Evolutionary conservation across 2,797 vertebrate species (phyloP).

Genomic region (Eulemur rubriventer): DNA sequence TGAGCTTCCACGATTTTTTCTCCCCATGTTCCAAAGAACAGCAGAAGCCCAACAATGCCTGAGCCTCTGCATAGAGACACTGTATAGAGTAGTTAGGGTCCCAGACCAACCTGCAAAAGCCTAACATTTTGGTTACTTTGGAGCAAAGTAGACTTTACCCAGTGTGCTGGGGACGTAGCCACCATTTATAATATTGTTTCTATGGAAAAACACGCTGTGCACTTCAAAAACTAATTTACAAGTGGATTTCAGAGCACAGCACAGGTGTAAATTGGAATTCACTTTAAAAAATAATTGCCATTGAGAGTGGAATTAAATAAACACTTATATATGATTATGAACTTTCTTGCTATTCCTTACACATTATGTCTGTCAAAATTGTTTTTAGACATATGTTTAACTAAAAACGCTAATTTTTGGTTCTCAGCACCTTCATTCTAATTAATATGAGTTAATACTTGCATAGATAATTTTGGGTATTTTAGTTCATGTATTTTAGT

Average conservation of each 20-base stretch:
- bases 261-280: constrained; percentile 3
- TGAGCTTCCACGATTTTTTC: background rate
- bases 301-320: constrained; percentile 34
- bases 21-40: background rate
- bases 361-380: background rate
- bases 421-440: background rate
- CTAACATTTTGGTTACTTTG: background rate
- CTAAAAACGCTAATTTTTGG: background rate
- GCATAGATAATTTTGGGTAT: background rate
- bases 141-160: background rate
- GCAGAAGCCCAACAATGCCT: background rate
- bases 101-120: background rate
- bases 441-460: background rate
- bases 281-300: constrained; percentile 24
- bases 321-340: background rate
- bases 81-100: background rate
- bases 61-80: background rate
- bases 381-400: background rate
- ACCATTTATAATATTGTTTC: background rate
- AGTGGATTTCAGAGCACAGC: background rate
- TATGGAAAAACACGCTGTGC: background rate
- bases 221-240: constrained; percentile 44
- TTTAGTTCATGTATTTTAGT: constrained; percentile 20
- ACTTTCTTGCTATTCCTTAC: constrained; percentile 7
- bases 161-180: background rate